Conservation (phyloP, 2,113 vertebrate species). For the Suncus etruscus region DNA sequence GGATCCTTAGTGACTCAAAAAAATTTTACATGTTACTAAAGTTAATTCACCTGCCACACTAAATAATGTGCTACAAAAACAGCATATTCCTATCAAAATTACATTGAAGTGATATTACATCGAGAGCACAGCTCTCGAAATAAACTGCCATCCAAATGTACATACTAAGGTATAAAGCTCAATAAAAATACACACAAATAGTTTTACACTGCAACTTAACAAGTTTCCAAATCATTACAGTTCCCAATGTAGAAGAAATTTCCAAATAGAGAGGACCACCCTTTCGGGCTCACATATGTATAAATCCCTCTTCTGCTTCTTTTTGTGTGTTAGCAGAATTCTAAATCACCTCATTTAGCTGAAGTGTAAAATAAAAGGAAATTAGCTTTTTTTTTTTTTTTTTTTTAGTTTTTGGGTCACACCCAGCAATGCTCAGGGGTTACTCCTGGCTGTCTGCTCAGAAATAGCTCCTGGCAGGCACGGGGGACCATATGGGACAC, state of each 20-base stretch:
- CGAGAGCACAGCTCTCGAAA: background rate
- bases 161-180: slow-evolving; percentile 57
- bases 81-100: background rate
- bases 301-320: background rate
- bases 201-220: slow-evolving; percentile 18
- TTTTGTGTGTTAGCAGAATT: background rate
- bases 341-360: slow-evolving; percentile 29
- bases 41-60: background rate
- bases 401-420: no score
- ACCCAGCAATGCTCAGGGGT: no score
- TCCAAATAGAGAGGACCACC: background rate
- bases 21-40: no score
- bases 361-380: background rate
- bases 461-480: no score
- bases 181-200: background rate
- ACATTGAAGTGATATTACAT: background rate
- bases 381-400: background rate
- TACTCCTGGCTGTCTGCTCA: no score
- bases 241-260: background rate
- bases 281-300: background rate
- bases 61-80: background rate
- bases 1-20: no score
- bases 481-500: no score
- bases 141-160: slow-evolving; percentile 44
- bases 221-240: background rate